Percentiles rank a stretch among this genome's conserved stretches.
Evolutionary conservation across 1,140 invertebrate genomes (phyloP).

Genomic region (Aphelinus atriplicis): DNA sequence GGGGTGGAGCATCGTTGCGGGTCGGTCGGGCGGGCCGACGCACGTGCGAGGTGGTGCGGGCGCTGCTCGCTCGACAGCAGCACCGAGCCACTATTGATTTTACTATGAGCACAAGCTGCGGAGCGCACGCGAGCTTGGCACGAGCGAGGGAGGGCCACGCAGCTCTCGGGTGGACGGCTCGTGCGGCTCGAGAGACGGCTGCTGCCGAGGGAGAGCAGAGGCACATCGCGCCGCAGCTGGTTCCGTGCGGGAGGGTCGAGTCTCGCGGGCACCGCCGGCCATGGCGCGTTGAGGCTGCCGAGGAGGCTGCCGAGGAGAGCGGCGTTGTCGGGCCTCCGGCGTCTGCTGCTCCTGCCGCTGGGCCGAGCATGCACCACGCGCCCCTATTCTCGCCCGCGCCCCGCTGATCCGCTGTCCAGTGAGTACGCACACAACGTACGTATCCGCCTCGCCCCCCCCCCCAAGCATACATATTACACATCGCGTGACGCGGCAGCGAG

Average conservation of each 20-base stretch:
- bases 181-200: too few relatives aligned
- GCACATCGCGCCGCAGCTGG: too few relatives aligned
- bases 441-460: constrained; percentile 14
- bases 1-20: too few relatives aligned
- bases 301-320: neutral
- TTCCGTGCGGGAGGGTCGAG: neutral
- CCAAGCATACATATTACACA: neutral
- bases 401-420: constrained; percentile 39
- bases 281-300: constrained; percentile 15
- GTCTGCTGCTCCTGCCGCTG: neutral
- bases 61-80: constrained; percentile 45
- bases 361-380: constrained; percentile 46
- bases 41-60: constrained; percentile 22
- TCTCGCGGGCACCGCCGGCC: neutral
- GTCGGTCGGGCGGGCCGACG: neutral
- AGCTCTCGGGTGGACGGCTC: too few relatives aligned
- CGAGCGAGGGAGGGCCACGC: neutral
- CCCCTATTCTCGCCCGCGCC: constrained; percentile 30
- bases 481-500: too few relatives aligned
- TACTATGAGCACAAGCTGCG: constrained; percentile 1
- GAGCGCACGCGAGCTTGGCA: neutral
- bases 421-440: constrained; percentile 13
- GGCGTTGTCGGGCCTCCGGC: neutral
- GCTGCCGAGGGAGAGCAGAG: too few relatives aligned
- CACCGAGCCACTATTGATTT: constrained; percentile 50